Base-by-base conservation (phyloP, 53 echinoderm and acorn worm species). In the Paelopatides confundens region DNA sequence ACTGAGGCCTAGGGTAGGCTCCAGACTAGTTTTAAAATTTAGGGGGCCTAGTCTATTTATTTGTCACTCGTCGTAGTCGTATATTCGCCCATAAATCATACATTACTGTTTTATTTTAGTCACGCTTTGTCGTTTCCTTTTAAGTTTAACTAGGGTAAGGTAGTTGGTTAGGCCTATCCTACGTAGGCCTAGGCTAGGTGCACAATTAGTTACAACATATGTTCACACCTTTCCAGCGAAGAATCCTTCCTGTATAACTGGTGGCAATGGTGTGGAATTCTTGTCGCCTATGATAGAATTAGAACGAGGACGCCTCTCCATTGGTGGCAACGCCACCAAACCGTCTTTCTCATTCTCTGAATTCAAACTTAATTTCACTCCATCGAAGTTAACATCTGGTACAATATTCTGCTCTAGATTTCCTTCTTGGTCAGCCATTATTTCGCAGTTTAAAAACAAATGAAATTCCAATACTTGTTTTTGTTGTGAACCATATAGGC, bases 151-250 rank as follows among this genome's bases (percentile, higher is more conserved):
- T 12, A n/a, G n/a, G n/a, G n/a, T n/a, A n/a, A n/a, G 43, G 12
- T 10, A 43, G 9, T 43, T 43, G 12, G 2, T 43, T 43, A 66
- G 28, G 68, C 68, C 33, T 21, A 68, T 2, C 34, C n/a, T n/a
- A n/a, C n/a, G n/a, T n/a, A n/a, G n/a, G 18, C 69, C 21, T 69
- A 35, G 18, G 69, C 1, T 36, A 69, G 48, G 48, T 48, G 14
- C 48, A 48, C 2, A 48, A 21, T 58, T 58, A 18, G 2, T 12
- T 43, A 12, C 12, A 10, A 43, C 12, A 43, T 58, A 21, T 21
- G n/a, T 58, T 58, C 58, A 49, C 33, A 93, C 93, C 93, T 93
- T 93, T 64, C 76, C 62, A 51, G 93, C 93, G 40, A 84, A 93
- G 54, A 93, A 93, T 21, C 90, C 90, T 11, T 87, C 87, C 63